phyloP scores from a whole-genome alignment of 2,113 vertebrate species.

The Dromiciops gliroides region DNA sequence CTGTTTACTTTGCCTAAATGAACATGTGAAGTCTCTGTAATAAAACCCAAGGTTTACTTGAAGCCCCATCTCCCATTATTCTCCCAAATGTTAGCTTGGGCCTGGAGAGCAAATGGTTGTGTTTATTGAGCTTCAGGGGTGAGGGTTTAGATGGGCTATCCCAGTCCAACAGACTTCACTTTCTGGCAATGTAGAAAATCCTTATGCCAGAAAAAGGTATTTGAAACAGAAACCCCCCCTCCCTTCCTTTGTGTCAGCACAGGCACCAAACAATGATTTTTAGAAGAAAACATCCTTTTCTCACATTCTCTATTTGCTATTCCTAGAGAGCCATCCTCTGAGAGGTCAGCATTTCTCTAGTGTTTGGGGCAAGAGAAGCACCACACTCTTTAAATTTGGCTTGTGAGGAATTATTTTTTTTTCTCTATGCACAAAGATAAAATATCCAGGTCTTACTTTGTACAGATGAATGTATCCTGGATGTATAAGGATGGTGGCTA shows the following conservation, averaged over 20 bases:
- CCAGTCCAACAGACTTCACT: conserved; percentile 54
- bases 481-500: neutral
- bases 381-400: neutral
- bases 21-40: conserved; percentile 79
- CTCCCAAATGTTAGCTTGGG: conserved; percentile 73
- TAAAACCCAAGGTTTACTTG: conserved; percentile 80
- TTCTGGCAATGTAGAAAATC: conserved; percentile 48
- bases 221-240: neutral
- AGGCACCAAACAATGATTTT: neutral
- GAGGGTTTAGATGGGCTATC: conserved; percentile 51
- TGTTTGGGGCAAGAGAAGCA: neutral
- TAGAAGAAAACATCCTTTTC: neutral
- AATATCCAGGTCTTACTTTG: neutral
- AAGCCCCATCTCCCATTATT: conserved; percentile 72
- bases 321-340: neutral
- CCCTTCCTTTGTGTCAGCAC: neutral
- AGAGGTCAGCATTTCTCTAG: neutral
- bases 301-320: neutral
- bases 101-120: conserved; percentile 61
- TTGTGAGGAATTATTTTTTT: neutral
- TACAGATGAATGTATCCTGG: neutral
- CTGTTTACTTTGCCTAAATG: conserved; percentile 78
- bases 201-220: neutral
- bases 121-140: conserved; percentile 75
- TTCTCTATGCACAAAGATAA: neutral